A percentile compares a stretch with the other conserved stretches of the same genome.
phyloP scores from a whole-genome alignment of 2,113 vertebrate species.

The Oostethus manadensis region DNA sequence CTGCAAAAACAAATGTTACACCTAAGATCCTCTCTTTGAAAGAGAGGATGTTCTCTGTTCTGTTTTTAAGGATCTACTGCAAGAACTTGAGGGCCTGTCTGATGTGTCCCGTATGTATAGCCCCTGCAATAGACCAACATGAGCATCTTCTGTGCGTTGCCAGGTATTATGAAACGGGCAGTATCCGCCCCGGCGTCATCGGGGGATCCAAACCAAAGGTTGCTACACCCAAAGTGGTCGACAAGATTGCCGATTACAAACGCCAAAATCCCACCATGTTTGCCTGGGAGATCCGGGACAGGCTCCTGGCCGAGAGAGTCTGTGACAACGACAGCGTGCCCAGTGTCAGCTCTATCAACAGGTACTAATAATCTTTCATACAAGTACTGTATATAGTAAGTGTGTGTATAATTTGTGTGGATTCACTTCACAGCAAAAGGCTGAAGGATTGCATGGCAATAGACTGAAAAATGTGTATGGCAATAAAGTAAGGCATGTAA shows the following conservation, averaged over 20 bases:
- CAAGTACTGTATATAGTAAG: constrained; percentile 6
- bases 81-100: neutral
- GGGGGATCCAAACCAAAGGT: constrained; percentile 99
- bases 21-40: too few relatives aligned
- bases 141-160: constrained; percentile 6
- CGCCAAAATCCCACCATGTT: constrained; percentile 99
- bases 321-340: constrained; percentile 98
- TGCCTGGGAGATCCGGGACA: constrained; percentile 99
- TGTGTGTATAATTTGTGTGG: constrained; percentile 6
- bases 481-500: constrained; percentile 40
- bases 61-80: neutral
- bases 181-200: constrained; percentile 97
- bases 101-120: neutral
- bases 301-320: constrained; percentile 92
- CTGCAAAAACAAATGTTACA: too few relatives aligned
- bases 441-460: constrained; percentile 22
- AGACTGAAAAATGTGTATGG: constrained; percentile 4
- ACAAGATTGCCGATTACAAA: constrained; percentile 99
- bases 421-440: constrained; percentile 40
- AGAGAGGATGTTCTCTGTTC: too few relatives aligned
- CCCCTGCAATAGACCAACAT: neutral
- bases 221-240: constrained; percentile 99
- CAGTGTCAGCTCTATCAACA: constrained; percentile 99
- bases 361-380: constrained; percentile 73
- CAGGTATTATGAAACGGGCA: constrained; percentile 99